phyloP scores from a whole-genome alignment of 2,888 invertebrate genomes.

The Tuta absoluta region DNA sequence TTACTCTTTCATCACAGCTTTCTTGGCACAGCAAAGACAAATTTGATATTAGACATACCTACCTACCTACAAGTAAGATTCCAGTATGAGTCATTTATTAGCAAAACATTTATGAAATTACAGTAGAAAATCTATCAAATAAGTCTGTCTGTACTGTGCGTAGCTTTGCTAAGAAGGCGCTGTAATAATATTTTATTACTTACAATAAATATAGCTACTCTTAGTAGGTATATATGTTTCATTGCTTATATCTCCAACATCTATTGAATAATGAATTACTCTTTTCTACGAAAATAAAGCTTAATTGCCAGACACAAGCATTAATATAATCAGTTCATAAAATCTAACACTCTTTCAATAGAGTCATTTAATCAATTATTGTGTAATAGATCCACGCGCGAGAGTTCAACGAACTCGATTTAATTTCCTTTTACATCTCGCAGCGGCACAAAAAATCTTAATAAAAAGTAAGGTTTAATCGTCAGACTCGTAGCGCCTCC shows the following conservation, averaged over 20 bases:
- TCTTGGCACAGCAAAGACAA: too few relatives aligned
- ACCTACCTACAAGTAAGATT: too few relatives aligned
- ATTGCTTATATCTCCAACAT: background rate
- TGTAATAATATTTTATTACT: too few relatives aligned
- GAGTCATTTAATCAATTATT: slow-evolving; percentile 38
- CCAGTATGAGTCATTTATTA: too few relatives aligned
- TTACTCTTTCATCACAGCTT: too few relatives aligned
- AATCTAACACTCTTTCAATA: slow-evolving; percentile 26
- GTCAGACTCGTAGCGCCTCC: background rate
- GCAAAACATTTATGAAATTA: too few relatives aligned
- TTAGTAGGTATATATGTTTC: too few relatives aligned
- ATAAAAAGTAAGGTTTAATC: slow-evolving; percentile 38
- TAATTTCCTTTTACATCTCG: slow-evolving; percentile 51
- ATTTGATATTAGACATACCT: too few relatives aligned
- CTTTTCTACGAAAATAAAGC: background rate
- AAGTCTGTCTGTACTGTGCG: too few relatives aligned
- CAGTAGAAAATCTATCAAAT: too few relatives aligned
- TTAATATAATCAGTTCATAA: slow-evolving; percentile 29
- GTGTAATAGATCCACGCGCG: slow-evolving; percentile 35
- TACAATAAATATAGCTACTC: too few relatives aligned
- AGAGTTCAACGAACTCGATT: slow-evolving; percentile 40
- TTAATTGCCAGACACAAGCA: slow-evolving; percentile 15
- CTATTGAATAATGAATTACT: background rate
- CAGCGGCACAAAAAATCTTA: slow-evolving; percentile 46
- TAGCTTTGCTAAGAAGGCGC: too few relatives aligned